A percentile compares a stretch with the other conserved stretches of the same genome.
Evolutionary conservation across 2,797 vertebrate species (phyloP).

Genomic region (Harpagifer antarcticus): DNA sequence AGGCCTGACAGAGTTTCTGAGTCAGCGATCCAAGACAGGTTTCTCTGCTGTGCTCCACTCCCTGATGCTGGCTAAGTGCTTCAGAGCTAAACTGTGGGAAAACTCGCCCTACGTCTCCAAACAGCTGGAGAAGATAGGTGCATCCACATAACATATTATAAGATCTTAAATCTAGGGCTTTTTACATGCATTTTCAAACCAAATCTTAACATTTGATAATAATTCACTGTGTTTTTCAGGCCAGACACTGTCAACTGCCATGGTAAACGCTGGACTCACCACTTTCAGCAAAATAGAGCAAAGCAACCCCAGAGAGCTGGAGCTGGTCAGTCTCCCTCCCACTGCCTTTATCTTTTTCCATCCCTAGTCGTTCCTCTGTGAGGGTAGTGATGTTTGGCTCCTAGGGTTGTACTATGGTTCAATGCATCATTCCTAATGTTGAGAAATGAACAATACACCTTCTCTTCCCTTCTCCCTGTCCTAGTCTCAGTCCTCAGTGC

Average conservation of each 20-base stretch:
- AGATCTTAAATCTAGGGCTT: not conserved
- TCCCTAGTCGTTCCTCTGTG: too few relatives aligned
- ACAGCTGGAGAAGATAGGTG: conserved; percentile 98
- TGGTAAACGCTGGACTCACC: conserved; percentile 96
- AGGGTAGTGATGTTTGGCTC: too few relatives aligned
- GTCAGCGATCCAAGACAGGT: conserved; percentile 83
- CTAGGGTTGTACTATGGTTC: too few relatives aligned
- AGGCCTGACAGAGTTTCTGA: conserved; percentile 94
- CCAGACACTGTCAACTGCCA: conserved; percentile 91
- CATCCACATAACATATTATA: conserved; percentile 12
- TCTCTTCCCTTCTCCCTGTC: too few relatives aligned
- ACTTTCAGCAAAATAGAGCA: conserved; percentile 96
- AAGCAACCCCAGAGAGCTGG: conserved; percentile 92
- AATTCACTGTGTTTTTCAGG: conserved; percentile 81
- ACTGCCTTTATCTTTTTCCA: too few relatives aligned
- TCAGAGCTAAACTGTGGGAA: conserved; percentile 96
- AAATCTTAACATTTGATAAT: conserved; percentile 10
- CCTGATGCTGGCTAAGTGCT: conserved; percentile 95
- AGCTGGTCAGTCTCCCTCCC: conserved; percentile 86
- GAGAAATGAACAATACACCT: too few relatives aligned
- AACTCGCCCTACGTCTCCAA: conserved; percentile 94
- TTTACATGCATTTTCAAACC: not conserved
- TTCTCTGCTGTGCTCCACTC: conserved; percentile 90
- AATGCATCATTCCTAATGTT: too few relatives aligned
- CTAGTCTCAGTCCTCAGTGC: too few relatives aligned